Evolutionary conservation across 2,888 invertebrate species (phyloP).

Genomic region (Aphrophora alni): DNA sequence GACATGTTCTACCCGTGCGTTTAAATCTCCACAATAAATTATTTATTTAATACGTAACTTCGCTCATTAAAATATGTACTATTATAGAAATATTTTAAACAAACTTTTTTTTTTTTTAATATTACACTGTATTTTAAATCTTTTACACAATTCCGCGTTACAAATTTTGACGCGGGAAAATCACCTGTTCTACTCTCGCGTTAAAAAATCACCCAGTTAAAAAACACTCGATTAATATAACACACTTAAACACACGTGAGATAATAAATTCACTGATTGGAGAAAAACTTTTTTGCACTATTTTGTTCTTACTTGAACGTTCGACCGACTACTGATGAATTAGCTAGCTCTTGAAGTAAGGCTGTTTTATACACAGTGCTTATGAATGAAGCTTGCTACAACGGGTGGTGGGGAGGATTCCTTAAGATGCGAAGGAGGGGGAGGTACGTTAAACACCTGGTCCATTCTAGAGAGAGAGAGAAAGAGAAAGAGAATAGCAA

Average conservation of each 20-base stretch:
- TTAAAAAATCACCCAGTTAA: background rate
- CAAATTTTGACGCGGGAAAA: no score
- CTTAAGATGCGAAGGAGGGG: background rate
- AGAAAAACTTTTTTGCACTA: background rate
- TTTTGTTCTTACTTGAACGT: background rate
- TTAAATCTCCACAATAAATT: no score
- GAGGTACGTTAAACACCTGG: conserved; percentile 5
- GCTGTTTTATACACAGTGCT: background rate
- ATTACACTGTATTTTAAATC: no score
- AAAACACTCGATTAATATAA: background rate
- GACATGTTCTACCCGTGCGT: no score
- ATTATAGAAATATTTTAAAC: no score
- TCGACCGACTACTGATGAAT: background rate
- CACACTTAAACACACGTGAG: background rate
- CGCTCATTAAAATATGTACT: no score
- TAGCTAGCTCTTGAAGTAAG: background rate
- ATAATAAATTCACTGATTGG: background rate
- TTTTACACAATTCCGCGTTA: no score
- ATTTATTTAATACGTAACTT: no score
- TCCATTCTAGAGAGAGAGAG: background rate
- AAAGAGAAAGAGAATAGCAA: background rate
- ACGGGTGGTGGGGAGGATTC: background rate
- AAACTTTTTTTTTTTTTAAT: no score
- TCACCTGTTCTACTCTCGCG: background rate
- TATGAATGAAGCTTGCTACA: background rate